Evolutionary conservation across 2,888 invertebrate species (phyloP), one percentile per base, ranked within the genome.

Genomic region (Lasioglossum leucozonium): DNA sequence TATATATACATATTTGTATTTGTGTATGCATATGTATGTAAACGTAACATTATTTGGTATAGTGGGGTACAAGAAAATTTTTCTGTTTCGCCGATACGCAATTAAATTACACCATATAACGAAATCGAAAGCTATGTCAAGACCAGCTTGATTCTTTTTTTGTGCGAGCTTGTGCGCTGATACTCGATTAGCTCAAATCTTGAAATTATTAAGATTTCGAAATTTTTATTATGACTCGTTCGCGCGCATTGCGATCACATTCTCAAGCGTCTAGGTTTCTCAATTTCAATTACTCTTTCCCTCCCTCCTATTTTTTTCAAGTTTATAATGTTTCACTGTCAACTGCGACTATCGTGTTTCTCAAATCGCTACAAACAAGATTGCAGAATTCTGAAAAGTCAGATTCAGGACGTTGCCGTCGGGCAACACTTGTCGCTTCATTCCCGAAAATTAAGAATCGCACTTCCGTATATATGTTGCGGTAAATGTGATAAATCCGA

Each of bases 131-230:
- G 82, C 77, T 58, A 88, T 84, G 91, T 89, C 92, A 93, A 92
- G 92, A 86, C 92, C 92, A 89, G 92, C 92, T 92, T 87, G 91
- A 91, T 89, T 58, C 47, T 69, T 77, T 69, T 77, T 88, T 90
- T 84, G 77, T 84, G 90, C 82, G 84, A 81, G 51, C 18, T 75
- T 62, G 16, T 76, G 62, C 82, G 40, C 62, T 65, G 42, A 34
- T 74, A 77, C 73, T 84, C 40, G 42, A 65, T 55, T 11, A 13
- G 37, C 34, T 67, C 37, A 13, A 40, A 40, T 67, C 37, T 37
- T 22, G 10, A 40, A 37, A 42, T 81, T n/a, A 51, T 40, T 8
- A 79, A n/a, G 30, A 67, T 79, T 79, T 72, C 58, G 40, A 81
- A 82, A 82, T 51, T 51, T 44, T 44, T 51, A 37, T 77, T 47